phyloP scores from a whole-genome alignment of 2,888 invertebrate species.

The Monochamus alternatus region DNA sequence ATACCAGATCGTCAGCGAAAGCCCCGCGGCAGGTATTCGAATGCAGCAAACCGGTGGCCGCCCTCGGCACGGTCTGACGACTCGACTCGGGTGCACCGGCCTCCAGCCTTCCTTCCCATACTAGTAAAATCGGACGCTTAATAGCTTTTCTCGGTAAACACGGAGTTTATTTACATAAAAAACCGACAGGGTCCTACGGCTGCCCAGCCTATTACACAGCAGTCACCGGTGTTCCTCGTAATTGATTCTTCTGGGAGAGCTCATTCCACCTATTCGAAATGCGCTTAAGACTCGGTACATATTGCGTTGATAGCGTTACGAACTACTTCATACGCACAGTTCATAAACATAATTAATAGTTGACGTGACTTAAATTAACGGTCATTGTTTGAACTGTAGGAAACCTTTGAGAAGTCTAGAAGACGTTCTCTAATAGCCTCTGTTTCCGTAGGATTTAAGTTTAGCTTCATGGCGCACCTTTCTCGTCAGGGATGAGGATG shows the following conservation, averaged over 20 bases:
- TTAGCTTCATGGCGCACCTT: no score
- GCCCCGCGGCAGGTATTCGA: conserved; percentile 36
- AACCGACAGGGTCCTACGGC: conserved; percentile 16
- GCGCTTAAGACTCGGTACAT: not conserved
- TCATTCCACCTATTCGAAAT: no score
- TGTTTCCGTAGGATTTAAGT: no score
- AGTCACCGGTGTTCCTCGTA: not conserved
- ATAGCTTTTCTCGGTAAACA: conserved; percentile 37
- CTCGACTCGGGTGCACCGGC: conserved; percentile 30
- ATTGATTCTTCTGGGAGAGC: not conserved
- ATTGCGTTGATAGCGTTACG: not conserved
- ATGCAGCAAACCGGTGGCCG: conserved; percentile 29
- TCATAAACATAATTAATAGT: no score
- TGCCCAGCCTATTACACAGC: no score
- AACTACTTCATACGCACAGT: no score
- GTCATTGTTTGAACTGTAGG: no score
- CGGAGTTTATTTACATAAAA: conserved; percentile 34
- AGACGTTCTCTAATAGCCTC: no score
- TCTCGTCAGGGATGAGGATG: no score
- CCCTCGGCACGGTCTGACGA: conserved; percentile 27
- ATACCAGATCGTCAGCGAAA: conserved; percentile 37
- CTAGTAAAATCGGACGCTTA: conserved; percentile 35
- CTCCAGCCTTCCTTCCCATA: conserved; percentile 34
- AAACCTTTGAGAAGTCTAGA: no score
- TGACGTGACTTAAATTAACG: no score